Evolutionary conservation across 2,797 vertebrate species (phyloP), one percentile per base, ranked within the genome.

Genomic region (Tarsius wallacei): DNA sequence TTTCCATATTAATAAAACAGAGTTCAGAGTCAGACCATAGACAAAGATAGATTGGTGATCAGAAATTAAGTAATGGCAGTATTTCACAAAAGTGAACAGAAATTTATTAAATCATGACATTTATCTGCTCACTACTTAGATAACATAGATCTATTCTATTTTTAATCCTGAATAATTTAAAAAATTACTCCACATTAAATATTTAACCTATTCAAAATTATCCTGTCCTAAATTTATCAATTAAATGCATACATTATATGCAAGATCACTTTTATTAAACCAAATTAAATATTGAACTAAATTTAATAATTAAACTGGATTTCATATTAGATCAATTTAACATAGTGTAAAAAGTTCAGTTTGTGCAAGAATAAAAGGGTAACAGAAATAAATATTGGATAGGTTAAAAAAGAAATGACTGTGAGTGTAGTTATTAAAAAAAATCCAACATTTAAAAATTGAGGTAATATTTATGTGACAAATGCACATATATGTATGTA

Each of bases 291-390:
- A 99, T 99, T 99, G 98, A 99, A 98, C 98, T 90, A 98, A 98
- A 99, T 99, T 99, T 98, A 99, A 99, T 99, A 99, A 99, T 99
- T 99, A 99, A 99, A 99, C 97, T 98, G 93, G 98, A 98, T 98
- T 98, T 98, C 97, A 98, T 98, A 98, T 98, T 98, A 97, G 87
- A 98, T 98, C 98, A 97, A 97, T 99, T 98, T 98, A 98, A 96
- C 93, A 95, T 86, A 94, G 47, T 97, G 36, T 95, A 98, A 97
- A 97, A 98, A 96, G 95, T 98, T 98, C 90, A 97, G 97, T 98
- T 98, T 98, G 96, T 98, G 61, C 73, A 96, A 92, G 93, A 73
- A 93, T 93, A 88, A 86, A 96, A 42, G 22, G 98, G 95, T 96
- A 98, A 94, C 17, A 97, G 76, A 96, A 98, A 98, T 98, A 98